Percentiles rank a stretch among this genome's conserved stretches.
Conservation (phyloP, 2,113 vertebrate species). For the Chelonoidis abingdonii region DNA sequence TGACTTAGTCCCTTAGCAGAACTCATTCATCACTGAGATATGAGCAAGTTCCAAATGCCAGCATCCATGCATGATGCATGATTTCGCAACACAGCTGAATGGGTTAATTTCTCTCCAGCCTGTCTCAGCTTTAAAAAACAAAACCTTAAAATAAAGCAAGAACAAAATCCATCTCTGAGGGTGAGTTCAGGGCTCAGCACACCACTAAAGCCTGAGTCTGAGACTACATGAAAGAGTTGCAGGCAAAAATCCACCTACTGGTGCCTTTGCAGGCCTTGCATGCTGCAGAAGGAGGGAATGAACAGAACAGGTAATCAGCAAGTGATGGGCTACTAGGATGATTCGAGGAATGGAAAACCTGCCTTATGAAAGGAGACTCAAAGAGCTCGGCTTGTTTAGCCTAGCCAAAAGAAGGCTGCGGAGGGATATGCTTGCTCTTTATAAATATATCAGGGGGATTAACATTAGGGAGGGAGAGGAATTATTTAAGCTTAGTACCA, state of each 20-base stretch:
- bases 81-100: background rate
- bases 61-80: background rate
- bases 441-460: too few species aligned
- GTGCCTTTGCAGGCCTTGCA: background rate
- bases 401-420: too few species aligned
- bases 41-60: background rate
- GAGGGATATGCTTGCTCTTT: too few species aligned
- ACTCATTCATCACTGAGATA: background rate
- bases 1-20: background rate
- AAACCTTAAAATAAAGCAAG: background rate
- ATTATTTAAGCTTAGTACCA: too few species aligned
- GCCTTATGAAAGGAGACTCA: too few species aligned
- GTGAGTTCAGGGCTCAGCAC: background rate
- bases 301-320: too few species aligned
- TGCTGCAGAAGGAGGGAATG: background rate
- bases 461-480: too few species aligned
- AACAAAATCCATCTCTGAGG: background rate
- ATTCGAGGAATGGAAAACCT: too few species aligned
- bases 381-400: too few species aligned
- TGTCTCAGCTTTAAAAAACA: background rate
- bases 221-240: background rate
- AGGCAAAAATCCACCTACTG: background rate
- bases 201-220: background rate
- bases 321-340: too few species aligned
- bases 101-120: background rate